Evolutionary conservation across 2,797 vertebrate genomes (phyloP).

Genomic region (Danio albolineatus): DNA sequence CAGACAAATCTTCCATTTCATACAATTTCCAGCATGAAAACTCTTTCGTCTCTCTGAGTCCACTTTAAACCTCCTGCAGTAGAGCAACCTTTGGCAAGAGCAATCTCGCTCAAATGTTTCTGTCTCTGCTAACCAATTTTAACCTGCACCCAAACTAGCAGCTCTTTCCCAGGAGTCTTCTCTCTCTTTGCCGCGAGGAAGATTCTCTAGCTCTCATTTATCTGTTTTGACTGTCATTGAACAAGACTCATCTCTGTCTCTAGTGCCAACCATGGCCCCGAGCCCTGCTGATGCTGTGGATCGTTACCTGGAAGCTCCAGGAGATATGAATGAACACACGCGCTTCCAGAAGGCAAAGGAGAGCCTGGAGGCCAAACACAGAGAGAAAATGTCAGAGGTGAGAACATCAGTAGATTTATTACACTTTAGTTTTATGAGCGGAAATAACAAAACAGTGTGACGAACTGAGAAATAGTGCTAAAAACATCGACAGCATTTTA

Average conservation of each 20-base stretch:
- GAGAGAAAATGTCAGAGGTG: slow-evolving; percentile 96
- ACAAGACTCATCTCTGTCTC: slow-evolving; percentile 13
- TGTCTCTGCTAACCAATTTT: slow-evolving; percentile 24
- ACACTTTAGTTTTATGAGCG: not conserved
- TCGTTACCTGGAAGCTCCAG: slow-evolving; percentile 91
- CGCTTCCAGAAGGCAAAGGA: slow-evolving; percentile 98
- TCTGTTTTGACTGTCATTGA: slow-evolving; percentile 15
- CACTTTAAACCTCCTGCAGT: not conserved
- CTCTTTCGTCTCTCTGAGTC: not conserved
- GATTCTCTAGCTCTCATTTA: not conserved
- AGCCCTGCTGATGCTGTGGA: slow-evolving; percentile 94
- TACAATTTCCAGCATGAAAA: slow-evolving; percentile 10
- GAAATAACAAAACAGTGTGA: not conserved
- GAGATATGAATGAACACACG: slow-evolving; percentile 91
- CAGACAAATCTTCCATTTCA: not conserved
- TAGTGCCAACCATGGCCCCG: slow-evolving; percentile 94
- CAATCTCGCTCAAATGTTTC: slow-evolving; percentile 21
- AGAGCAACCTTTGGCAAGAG: slow-evolving; percentile 5
- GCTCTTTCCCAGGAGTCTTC: not conserved
- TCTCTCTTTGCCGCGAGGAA: not conserved
- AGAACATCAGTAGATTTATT: not conserved
- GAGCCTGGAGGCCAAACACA: slow-evolving; percentile 93
- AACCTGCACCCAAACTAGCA: slow-evolving; percentile 19
- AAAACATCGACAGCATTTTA: not conserved
- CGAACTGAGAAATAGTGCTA: not conserved